These are phyloP conservation scores for Dinoponera quadriceps DNA, from an alignment of 1,140 invertebrate genomes.

Conservation along the genomic window DNA sequence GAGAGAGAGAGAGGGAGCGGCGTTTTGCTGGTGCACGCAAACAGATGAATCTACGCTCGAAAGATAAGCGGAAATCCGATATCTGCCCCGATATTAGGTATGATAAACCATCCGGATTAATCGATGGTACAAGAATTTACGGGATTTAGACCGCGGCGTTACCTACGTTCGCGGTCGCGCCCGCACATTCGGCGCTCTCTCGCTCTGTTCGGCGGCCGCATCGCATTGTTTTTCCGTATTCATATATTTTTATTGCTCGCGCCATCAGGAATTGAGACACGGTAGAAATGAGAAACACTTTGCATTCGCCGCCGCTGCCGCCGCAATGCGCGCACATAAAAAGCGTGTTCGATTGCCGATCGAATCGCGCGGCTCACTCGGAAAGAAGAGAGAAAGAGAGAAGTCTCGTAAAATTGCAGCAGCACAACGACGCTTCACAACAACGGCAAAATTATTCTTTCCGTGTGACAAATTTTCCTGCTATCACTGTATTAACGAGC, in stretches of 20 bases:
- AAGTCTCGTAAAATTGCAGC: constrained; percentile 39
- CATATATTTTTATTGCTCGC: constrained; percentile 46
- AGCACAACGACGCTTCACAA: constrained; percentile 22
- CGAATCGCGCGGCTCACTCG: not conserved
- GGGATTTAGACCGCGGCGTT: constrained; percentile 15
- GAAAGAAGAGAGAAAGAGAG: no score
- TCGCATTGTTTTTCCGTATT: constrained; percentile 33
- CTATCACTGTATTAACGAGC: no score
- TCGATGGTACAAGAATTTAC: constrained; percentile 31
- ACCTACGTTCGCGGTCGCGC: not conserved
- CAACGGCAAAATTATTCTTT: no score
- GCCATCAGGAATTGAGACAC: constrained; percentile 43
- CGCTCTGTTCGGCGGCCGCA: no score
- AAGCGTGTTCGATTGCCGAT: constrained; percentile 38
- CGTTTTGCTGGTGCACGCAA: not conserved
- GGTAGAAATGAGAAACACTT: constrained; percentile 43
- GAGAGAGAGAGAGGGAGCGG: not conserved
- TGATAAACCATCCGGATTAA: constrained; percentile 36
- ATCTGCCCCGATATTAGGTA: constrained; percentile 17
- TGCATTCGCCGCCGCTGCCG: constrained; percentile 32
- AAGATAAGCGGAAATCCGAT: not conserved
- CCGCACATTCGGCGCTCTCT: no score
- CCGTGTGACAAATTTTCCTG: no score
- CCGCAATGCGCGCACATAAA: constrained; percentile 34
- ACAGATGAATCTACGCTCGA: not conserved